phyloP scores from a whole-genome alignment of 1,140 invertebrate species.

The Pristionchus pacificus region DNA sequence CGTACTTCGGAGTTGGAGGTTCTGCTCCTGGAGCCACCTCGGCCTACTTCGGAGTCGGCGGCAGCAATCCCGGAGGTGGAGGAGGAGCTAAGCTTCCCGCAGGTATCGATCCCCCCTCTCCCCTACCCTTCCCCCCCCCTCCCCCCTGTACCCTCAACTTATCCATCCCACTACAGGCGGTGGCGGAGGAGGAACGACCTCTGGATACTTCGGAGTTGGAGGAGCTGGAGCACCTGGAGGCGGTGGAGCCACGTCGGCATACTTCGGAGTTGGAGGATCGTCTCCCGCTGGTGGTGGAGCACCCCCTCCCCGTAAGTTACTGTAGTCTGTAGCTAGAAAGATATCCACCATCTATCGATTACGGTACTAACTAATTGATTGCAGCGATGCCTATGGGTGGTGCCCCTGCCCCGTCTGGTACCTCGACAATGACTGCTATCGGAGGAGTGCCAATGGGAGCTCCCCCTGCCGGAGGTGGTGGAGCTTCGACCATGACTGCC shows the following conservation, averaged over 20 bases:
- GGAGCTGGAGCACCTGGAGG: not conserved
- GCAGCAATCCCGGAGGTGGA: slow-evolving; percentile 12
- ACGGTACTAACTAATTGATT: not conserved
- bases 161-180: not conserved
- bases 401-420: not conserved
- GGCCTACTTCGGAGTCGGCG: slow-evolving; percentile 22
- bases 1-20: slow-evolving; percentile 22
- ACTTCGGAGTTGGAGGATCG: slow-evolving; percentile 12
- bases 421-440: slow-evolving; percentile 19
- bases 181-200: slow-evolving; percentile 10
- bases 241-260: slow-evolving; percentile 13
- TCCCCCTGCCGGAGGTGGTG: not conserved
- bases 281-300: slow-evolving; percentile 2
- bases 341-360: slow-evolving; percentile 5
- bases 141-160: not conserved
- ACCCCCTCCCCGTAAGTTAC: not conserved
- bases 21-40: slow-evolving; percentile 15
- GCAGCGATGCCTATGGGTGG: not conserved
- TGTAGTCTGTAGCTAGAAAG: not conserved
- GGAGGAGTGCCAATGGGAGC: too few relatives aligned
- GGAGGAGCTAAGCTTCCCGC: not conserved
- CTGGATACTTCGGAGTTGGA: slow-evolving; percentile 18
- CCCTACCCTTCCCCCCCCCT: not conserved
- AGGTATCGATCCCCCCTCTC: not conserved
- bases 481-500: slow-evolving; percentile 9